Evolutionary conservation across 2,888 invertebrate genomes (phyloP), one percentile per base, ranked within the genome.

Genomic region (Boloria selene): DNA sequence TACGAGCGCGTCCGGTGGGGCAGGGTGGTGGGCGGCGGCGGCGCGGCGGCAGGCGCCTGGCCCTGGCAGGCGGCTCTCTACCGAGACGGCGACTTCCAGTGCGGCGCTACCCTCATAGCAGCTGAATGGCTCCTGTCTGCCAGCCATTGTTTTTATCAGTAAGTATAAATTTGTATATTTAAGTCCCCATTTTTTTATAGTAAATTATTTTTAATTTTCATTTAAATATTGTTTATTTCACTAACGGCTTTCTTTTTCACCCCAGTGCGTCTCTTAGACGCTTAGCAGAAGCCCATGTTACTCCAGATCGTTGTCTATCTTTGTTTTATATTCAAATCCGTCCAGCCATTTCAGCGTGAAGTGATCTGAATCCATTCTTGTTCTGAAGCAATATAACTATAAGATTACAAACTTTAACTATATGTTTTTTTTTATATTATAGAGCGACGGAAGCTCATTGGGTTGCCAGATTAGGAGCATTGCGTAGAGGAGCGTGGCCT

Each of bases 31-130:
- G 96, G 96, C 65, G 96, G 96, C 70, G 95, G 94, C 63, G 96
- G 96, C 79, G 94, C 96, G 50, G 94, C 94, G 61, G 94, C 95
- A 10, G 96, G 96, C 73, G 94, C 96, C 38, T 96, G 96, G 96
- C 96, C 96, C 4, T 96, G 96, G 96, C 96, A 96, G 89, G 96
- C 96, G n/a, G 96, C 96, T 47, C 93, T 96, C 22, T 96, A 96
- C 87, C 95, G 96, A 78, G 96, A 96, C 86, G 96, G 96, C 0
- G 96, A 96, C 86, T 96, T 96, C 90, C 96, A 96, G 86, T 96
- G 96, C 81, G 96, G 96, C 18, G 96, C 95, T 18, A 96, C 96
- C 2, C 93, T 96, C 54, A 93, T 96, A 71, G 93, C 94, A 14
- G 92, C 94, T 65, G 92, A 93, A 76, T 96, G 96, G 96, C 93